phyloP scores from a whole-genome alignment of 1,140 invertebrate genomes.

The Mylabris phalerata region DNA sequence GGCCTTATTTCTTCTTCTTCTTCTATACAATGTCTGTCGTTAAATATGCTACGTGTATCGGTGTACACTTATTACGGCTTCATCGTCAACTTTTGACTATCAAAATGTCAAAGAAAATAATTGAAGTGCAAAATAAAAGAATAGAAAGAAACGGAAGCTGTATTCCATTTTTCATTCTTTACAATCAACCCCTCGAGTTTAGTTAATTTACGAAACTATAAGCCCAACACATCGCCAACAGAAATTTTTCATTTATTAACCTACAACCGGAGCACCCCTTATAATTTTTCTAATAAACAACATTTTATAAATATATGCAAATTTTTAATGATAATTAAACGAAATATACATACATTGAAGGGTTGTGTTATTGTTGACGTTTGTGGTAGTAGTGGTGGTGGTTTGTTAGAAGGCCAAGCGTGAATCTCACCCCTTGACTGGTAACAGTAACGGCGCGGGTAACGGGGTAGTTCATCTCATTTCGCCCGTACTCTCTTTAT shows the following conservation, averaged over 20 bases:
- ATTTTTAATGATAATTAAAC: not conserved
- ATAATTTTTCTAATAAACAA: not conserved
- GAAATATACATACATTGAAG: not conserved
- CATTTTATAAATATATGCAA: not conserved
- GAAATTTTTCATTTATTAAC: too few species aligned
- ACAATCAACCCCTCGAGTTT: not conserved
- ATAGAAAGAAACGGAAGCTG: not conserved
- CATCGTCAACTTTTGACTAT: not conserved
- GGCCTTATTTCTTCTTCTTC: slow-evolving; percentile 29
- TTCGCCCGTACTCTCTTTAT: slow-evolving; percentile 22
- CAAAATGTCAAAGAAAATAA: not conserved
- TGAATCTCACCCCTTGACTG: not conserved
- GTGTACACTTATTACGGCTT: slow-evolving; percentile 15
- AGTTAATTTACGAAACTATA: not conserved
- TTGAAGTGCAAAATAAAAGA: not conserved
- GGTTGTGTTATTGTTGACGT: not conserved
- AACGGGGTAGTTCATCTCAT: slow-evolving; percentile 15
- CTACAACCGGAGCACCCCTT: not conserved
- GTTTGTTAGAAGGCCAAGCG: not conserved
- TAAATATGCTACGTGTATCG: slow-evolving; percentile 36
- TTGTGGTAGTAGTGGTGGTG: not conserved
- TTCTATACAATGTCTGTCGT: slow-evolving; percentile 34
- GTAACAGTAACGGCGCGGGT: not conserved
- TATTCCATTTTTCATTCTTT: not conserved
- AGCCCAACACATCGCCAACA: not conserved